These are phyloP conservation scores for Parnassius orleans DNA, from an alignment of 2,888 invertebrate genomes.

Conservation along the genomic window DNA sequence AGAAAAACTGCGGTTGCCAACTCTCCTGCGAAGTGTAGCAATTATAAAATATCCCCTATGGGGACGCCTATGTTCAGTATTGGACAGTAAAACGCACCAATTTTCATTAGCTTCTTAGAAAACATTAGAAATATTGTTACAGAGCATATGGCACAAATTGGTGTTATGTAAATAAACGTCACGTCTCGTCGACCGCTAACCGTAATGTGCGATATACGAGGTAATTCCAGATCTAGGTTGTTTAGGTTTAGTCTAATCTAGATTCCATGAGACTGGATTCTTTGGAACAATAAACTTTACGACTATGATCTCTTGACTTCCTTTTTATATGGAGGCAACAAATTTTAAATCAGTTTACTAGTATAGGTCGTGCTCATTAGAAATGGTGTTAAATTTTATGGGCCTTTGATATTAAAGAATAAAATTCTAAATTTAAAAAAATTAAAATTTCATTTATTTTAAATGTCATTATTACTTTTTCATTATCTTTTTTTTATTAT, in stretches of 20 bases:
- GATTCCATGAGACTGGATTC: conserved; percentile 9
- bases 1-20: too few species aligned
- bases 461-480: too few species aligned
- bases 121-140: background rate
- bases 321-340: background rate
- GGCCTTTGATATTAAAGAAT: too few species aligned
- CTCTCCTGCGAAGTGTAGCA: too few species aligned
- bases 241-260: conserved; percentile 4
- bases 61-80: too few species aligned
- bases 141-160: background rate
- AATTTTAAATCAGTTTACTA: too few species aligned
- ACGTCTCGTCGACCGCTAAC: background rate
- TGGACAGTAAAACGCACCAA: background rate
- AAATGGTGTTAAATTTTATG: too few species aligned
- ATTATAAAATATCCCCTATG: too few species aligned
- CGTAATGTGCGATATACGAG: conserved; percentile 1
- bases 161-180: conserved; percentile 14
- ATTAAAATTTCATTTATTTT: too few species aligned
- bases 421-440: too few species aligned
- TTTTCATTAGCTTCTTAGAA: background rate
- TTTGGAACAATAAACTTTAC: conserved; percentile 7
- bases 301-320: background rate
- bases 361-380: too few species aligned
- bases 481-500: too few species aligned
- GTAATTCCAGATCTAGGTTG: conserved; percentile 7